These are phyloP conservation scores for Saccostrea cuccullata DNA, from an alignment of 1,140 invertebrate genomes.

Conservation along the genomic window DNA sequence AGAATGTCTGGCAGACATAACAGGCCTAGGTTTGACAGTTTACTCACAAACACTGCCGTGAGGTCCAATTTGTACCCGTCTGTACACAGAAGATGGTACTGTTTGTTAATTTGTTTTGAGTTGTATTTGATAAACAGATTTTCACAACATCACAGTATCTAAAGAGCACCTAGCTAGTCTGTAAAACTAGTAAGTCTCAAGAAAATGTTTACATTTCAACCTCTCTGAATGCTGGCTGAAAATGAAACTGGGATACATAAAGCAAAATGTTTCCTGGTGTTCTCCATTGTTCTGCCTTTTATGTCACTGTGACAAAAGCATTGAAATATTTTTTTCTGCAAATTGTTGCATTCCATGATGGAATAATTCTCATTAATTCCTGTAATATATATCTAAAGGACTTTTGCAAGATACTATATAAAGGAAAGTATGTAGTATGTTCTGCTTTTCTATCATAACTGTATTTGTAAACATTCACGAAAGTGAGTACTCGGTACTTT, in stretches of 20 bases:
- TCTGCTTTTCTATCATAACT: too few relatives aligned
- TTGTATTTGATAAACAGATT: not conserved
- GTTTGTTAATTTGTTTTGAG: not conserved
- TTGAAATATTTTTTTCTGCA: too few relatives aligned
- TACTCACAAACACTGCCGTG: not conserved
- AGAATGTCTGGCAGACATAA: not conserved
- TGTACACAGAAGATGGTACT: not conserved
- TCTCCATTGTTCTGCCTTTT: not conserved
- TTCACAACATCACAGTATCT: not conserved
- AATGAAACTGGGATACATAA: not conserved
- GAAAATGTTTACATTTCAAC: not conserved
- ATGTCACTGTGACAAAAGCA: too few relatives aligned
- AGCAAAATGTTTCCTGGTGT: not conserved
- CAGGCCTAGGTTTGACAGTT: not conserved
- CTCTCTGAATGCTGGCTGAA: not conserved
- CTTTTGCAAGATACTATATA: too few relatives aligned
- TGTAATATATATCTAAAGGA: too few relatives aligned
- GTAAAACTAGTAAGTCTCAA: not conserved
- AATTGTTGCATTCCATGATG: too few relatives aligned
- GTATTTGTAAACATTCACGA: too few relatives aligned
- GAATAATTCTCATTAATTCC: too few relatives aligned
- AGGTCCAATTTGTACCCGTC: not conserved
- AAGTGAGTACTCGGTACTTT: too few relatives aligned
- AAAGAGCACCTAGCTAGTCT: not conserved
- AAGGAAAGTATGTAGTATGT: too few relatives aligned